Percentiles rank a stretch among this genome's conserved stretches.
These are phyloP conservation scores for Arenaria interpres DNA, from an alignment of 2,113 vertebrate genomes.

Conservation along the genomic window DNA sequence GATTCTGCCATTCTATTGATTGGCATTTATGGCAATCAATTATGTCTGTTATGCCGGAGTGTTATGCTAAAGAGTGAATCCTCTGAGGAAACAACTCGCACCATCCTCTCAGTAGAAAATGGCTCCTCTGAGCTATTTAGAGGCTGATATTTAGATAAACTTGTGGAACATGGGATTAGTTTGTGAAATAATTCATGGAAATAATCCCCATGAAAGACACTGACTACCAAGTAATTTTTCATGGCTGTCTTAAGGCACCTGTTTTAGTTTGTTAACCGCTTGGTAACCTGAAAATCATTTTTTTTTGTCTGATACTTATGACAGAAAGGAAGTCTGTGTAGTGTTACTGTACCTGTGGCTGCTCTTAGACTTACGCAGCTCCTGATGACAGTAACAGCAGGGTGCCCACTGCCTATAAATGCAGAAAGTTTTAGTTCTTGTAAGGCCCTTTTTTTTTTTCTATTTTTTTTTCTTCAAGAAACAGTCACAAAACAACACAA, in stretches of 20 bases:
- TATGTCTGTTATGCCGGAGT: not conserved
- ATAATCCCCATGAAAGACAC: not conserved
- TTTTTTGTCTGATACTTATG: not conserved
- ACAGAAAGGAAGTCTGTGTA: not conserved
- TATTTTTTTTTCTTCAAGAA: not conserved
- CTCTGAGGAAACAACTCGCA: not conserved
- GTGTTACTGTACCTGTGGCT: not conserved
- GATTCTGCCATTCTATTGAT: not conserved
- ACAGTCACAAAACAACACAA: not conserved
- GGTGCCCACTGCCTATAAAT: not conserved
- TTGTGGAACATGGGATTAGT: not conserved
- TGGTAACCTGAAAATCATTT: not conserved
- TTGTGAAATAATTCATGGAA: not conserved
- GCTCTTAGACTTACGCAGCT: not conserved
- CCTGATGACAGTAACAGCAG: not conserved
- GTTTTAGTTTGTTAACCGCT: not conserved
- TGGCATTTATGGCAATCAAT: not conserved
- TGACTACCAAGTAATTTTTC: not conserved
- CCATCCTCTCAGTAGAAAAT: not conserved
- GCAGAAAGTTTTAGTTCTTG: not conserved
- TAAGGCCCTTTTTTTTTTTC: not conserved
- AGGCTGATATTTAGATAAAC: not conserved
- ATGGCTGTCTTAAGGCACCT: not conserved
- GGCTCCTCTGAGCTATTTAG: not conserved
- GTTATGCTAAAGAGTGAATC: not conserved